A percentile compares a stretch with the other conserved stretches of the same genome.
phyloP scores from a whole-genome alignment of 1,140 invertebrate genomes.

The Choristoneura fumiferana region DNA sequence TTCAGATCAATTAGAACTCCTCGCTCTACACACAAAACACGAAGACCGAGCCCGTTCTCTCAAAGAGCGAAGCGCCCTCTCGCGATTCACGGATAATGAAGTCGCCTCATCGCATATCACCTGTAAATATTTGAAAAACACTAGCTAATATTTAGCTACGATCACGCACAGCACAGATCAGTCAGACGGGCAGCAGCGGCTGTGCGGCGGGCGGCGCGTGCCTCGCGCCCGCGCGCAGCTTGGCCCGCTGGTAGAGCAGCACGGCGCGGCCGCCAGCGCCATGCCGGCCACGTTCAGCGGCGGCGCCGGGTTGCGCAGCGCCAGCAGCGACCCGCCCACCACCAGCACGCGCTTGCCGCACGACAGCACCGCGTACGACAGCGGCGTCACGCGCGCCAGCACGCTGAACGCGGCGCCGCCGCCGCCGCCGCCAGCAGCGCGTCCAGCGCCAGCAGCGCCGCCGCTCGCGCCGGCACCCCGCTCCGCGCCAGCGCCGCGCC shows the following conservation, averaged over 20 bases:
- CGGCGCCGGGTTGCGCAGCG: slow-evolving; percentile 96
- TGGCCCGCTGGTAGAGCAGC: slow-evolving; percentile 88
- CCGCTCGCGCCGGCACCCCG: slow-evolving; percentile 26
- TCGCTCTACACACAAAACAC: no score
- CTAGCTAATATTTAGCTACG: no score
- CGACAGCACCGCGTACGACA: slow-evolving; percentile 97
- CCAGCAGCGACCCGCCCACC: slow-evolving; percentile 92
- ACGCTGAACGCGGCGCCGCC: slow-evolving; percentile 97
- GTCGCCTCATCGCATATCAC: no score
- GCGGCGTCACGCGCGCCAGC: slow-evolving; percentile 91
- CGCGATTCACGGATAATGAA: no score
- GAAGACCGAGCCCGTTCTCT: no score
- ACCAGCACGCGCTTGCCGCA: slow-evolving; percentile 97
- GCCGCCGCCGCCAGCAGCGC: slow-evolving; percentile 96
- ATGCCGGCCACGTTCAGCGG: slow-evolving; percentile 93
- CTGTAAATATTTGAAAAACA: no score
- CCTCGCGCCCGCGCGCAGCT: slow-evolving; percentile 25
- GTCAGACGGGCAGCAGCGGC: slow-evolving; percentile 49
- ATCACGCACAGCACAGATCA: no score
- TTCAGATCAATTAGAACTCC: no score
- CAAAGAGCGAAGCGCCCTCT: no score
- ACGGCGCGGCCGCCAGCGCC: slow-evolving; percentile 95
- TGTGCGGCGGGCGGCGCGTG: slow-evolving; percentile 21
- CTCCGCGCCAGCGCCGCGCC: slow-evolving; percentile 37
- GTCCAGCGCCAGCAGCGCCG: slow-evolving; percentile 87